Percentiles rank a stretch among this genome's conserved stretches.
Evolutionary conservation across 2,888 invertebrate species (phyloP).

Genomic region (Brachynemurus nebulosus): DNA sequence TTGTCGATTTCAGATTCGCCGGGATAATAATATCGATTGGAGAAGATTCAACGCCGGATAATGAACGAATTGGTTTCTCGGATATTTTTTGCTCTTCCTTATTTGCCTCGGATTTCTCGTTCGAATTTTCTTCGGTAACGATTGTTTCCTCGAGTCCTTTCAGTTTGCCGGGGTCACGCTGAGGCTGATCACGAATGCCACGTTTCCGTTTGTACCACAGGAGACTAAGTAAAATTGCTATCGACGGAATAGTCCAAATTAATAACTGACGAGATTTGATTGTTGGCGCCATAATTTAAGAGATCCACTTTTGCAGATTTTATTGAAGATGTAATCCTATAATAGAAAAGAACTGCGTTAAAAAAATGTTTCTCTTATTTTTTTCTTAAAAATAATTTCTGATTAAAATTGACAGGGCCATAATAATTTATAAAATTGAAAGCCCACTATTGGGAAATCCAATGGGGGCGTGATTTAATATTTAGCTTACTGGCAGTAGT

Average conservation of each 20-base stretch:
- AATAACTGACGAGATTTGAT: constrained; percentile 51
- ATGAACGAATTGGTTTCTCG: constrained; percentile 28
- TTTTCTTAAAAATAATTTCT: too few species aligned
- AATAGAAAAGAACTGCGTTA: constrained; percentile 21
- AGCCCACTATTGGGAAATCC: too few species aligned
- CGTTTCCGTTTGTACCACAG: constrained; percentile 74
- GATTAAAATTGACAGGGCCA: too few species aligned
- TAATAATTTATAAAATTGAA: too few species aligned
- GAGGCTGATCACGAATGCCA: constrained; percentile 56
- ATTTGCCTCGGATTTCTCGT: constrained; percentile 16
- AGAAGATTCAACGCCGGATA: constrained; percentile 44
- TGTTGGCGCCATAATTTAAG: constrained; percentile 53
- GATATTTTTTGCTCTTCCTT: constrained; percentile 16
- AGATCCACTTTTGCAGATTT: constrained; percentile 55
- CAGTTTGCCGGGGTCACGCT: constrained; percentile 61
- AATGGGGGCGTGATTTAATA: too few species aligned
- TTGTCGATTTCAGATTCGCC: constrained; percentile 24
- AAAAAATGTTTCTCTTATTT: too few species aligned
- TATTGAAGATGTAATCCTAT: constrained; percentile 33
- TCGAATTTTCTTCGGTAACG: constrained; percentile 11
- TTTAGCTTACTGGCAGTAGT: too few species aligned
- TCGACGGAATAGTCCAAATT: constrained; percentile 65
- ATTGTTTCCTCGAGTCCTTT: constrained; percentile 30
- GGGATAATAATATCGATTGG: constrained; percentile 48
- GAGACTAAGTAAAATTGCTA: constrained; percentile 64